These are phyloP conservation scores for Lacerta agilis DNA, from an alignment of 2,797 vertebrate species.

Conservation along the genomic window DNA sequence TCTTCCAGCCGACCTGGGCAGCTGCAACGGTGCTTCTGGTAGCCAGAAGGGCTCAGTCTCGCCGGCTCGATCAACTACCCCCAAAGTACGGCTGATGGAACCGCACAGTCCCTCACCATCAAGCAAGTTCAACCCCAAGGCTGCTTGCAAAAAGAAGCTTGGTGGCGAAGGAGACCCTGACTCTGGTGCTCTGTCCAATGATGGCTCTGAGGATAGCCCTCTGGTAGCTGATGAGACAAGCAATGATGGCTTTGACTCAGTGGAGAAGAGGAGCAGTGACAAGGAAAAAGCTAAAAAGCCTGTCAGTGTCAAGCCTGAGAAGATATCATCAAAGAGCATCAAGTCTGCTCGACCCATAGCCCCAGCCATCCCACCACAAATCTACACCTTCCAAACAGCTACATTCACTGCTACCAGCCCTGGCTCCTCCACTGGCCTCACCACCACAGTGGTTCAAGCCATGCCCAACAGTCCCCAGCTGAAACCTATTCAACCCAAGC, in stretches of 20 bases:
- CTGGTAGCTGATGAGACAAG: slow-evolving; percentile 92
- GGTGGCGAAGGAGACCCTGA: slow-evolving; percentile 88
- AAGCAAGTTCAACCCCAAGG: slow-evolving; percentile 91
- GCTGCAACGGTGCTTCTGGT: slow-evolving; percentile 90
- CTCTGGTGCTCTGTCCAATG: slow-evolving; percentile 85
- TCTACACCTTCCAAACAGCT: slow-evolving; percentile 86
- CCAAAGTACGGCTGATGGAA: slow-evolving; percentile 93
- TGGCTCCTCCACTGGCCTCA: slow-evolving; percentile 83
- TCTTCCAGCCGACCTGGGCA: slow-evolving; percentile 87
- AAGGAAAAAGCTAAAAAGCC: slow-evolving; percentile 93
- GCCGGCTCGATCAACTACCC: slow-evolving; percentile 92
- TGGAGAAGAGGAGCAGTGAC: slow-evolving; percentile 87
- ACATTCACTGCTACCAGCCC: slow-evolving; percentile 89
- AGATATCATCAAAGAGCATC: slow-evolving; percentile 90
- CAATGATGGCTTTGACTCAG: slow-evolving; percentile 90
- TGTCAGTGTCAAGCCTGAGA: slow-evolving; percentile 86
- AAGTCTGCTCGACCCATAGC: slow-evolving; percentile 92
- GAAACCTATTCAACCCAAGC: slow-evolving; percentile 92
- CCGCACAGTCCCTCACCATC: slow-evolving; percentile 93
- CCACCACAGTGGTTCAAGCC: slow-evolving; percentile 88
- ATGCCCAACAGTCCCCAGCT: slow-evolving; percentile 93
- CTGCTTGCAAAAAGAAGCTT: slow-evolving; percentile 92
- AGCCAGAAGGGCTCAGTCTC: slow-evolving; percentile 94
- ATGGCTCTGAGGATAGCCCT: slow-evolving; percentile 93
- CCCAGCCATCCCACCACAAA: slow-evolving; percentile 86